These are phyloP conservation scores for Tineola bisselliella DNA, from an alignment of 2,888 invertebrate species.

Conservation along the genomic window DNA sequence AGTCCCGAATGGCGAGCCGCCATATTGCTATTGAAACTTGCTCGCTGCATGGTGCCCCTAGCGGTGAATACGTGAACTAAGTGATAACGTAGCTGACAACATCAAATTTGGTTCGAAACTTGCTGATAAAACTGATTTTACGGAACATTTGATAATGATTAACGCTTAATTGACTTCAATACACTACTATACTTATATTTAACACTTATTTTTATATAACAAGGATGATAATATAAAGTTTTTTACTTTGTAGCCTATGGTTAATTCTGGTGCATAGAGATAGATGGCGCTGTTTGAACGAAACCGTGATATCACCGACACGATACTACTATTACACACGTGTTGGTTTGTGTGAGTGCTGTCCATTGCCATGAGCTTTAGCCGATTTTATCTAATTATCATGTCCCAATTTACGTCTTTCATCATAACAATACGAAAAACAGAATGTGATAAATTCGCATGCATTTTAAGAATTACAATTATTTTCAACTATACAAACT, in stretches of 20 bases:
- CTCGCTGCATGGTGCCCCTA: slow-evolving; percentile 5
- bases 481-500: no score
- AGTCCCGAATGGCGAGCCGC: slow-evolving; percentile 60
- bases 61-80: slow-evolving; percentile 6
- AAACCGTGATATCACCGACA: not conserved
- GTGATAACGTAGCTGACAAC: not conserved
- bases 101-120: not conserved
- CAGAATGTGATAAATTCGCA: slow-evolving; percentile 1
- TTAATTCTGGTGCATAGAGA: not conserved
- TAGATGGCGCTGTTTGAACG: slow-evolving; percentile 10
- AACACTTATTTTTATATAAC: no score
- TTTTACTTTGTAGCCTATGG: not conserved
- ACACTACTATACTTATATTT: not conserved
- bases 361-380: slow-evolving; percentile 27
- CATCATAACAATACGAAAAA: slow-evolving; percentile 14
- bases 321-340: not conserved
- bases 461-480: not conserved
- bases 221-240: not conserved
- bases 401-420: slow-evolving; percentile 19
- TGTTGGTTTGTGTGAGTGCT: not conserved
- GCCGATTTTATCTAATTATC: slow-evolving; percentile 25
- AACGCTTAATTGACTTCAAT: not conserved
- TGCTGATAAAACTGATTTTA: not conserved
- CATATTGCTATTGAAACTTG: slow-evolving; percentile 43
- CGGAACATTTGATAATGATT: not conserved